Conservation (phyloP, 2,888 invertebrate genomes). For the Agrochola lota region DNA sequence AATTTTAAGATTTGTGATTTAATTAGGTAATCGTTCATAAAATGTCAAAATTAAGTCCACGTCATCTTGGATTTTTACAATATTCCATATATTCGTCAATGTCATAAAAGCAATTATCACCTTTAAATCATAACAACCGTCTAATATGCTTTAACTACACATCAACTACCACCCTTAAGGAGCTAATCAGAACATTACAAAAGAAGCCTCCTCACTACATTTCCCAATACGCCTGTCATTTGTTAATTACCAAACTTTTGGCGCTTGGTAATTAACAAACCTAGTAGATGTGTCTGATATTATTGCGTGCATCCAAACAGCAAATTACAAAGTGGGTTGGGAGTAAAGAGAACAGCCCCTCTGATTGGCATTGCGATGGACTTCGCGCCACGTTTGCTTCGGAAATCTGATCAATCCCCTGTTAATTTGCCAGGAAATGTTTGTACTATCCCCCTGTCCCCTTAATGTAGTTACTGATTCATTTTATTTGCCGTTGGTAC, state of each 20-base stretch:
- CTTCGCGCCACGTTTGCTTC: constrained; percentile 82
- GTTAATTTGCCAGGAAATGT: constrained; percentile 86
- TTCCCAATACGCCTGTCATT: constrained; percentile 36
- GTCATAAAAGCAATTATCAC: no score
- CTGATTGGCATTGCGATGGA: constrained; percentile 89
- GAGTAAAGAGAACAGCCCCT: constrained; percentile 68
- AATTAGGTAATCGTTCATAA: no score
- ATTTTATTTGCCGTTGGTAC: constrained; percentile 69
- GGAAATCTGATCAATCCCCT: constrained; percentile 88
- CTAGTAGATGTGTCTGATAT: constrained; percentile 50
- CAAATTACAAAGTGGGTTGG: constrained; percentile 73
- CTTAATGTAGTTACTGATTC: constrained; percentile 79
- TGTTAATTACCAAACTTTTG: constrained; percentile 44
- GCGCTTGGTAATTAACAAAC: constrained; percentile 48
- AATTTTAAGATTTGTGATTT: no score
- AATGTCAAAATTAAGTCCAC: no score
- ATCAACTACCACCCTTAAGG: not conserved
- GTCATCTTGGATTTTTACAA: no score
- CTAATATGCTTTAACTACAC: not conserved
- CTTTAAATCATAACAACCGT: not conserved
- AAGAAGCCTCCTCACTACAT: no score
- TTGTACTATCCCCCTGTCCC: constrained; percentile 70
- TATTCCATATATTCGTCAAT: no score
- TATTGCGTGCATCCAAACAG: constrained; percentile 69
- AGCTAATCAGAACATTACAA: constrained; percentile 10